Percentiles rank a stretch among this genome's conserved stretches.
Conservation (phyloP, 2,797 vertebrate genomes). For the Heterohyrax brucei region DNA sequence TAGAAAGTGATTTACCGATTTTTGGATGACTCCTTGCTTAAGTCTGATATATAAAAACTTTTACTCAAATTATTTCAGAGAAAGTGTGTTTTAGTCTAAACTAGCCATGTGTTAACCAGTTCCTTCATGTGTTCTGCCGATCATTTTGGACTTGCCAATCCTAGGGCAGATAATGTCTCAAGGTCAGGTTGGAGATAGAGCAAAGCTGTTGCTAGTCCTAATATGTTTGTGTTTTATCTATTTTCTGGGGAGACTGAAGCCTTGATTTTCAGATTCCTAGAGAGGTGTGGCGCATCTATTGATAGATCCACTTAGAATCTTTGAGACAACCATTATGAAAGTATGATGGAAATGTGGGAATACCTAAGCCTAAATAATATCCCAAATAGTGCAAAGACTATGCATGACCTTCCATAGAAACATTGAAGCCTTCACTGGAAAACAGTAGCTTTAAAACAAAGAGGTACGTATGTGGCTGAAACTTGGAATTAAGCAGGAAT, state of each 20-base stretch:
- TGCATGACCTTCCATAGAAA: neutral
- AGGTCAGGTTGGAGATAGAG: neutral
- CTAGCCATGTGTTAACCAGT: neutral
- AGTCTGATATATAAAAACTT: neutral
- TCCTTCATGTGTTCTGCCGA: neutral
- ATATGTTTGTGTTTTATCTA: neutral
- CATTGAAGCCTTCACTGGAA: neutral
- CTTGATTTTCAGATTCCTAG: slow-evolving; percentile 11
- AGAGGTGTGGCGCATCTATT: neutral
- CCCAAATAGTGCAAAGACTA: neutral
- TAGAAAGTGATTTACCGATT: neutral
- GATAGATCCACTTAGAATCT: neutral
- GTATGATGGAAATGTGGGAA: neutral
- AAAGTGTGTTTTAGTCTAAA: neutral
- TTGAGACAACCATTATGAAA: slow-evolving; percentile 37
- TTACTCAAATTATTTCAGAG: slow-evolving; percentile 11
- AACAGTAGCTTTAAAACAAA: neutral
- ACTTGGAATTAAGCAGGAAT: neutral
- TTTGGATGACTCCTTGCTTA: neutral
- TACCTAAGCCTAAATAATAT: neutral
- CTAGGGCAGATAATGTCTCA: neutral
- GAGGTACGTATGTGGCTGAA: neutral
- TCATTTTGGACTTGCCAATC: neutral
- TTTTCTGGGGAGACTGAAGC: neutral
- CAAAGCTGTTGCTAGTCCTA: neutral